Percentiles rank a stretch among this genome's conserved stretches.
These are phyloP conservation scores for Loripinus fragilis DNA, from an alignment of 2,888 invertebrate species.

Conservation along the genomic window DNA sequence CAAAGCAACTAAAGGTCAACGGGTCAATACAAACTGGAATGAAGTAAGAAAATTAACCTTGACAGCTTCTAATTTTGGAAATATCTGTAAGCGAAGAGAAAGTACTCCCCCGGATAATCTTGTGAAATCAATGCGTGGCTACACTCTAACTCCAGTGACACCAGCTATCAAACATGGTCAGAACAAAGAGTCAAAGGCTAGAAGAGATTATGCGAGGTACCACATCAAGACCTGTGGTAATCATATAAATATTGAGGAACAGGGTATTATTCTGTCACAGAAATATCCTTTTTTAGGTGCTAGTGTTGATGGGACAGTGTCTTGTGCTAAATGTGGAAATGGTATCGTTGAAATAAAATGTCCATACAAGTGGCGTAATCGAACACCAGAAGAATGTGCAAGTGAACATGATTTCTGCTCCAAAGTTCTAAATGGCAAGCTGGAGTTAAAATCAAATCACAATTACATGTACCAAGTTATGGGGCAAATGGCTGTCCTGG, in stretches of 20 bases:
- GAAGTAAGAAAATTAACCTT: conserved; percentile 15
- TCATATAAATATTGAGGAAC: background rate
- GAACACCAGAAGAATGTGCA: conserved; percentile 29
- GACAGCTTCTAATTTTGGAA: conserved; percentile 22
- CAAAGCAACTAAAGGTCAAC: conserved; percentile 17
- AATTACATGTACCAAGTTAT: conserved; percentile 20
- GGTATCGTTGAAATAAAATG: conserved; percentile 41
- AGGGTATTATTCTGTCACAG: conserved; percentile 16
- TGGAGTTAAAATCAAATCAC: conserved; percentile 2
- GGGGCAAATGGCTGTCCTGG: conserved; percentile 14
- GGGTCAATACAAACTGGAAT: conserved; percentile 15
- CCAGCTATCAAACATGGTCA: conserved; percentile 16
- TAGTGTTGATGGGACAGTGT: conserved; percentile 40
- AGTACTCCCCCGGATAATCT: conserved; percentile 14
- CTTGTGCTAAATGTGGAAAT: conserved; percentile 20
- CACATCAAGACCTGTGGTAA: conserved; percentile 16
- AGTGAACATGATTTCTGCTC: conserved; percentile 25
- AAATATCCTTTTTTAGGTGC: conserved; percentile 30
- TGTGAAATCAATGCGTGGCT: conserved; percentile 11
- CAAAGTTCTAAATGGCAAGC: background rate
- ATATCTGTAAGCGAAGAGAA: background rate
- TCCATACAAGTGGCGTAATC: conserved; percentile 33
- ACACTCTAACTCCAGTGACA: background rate
- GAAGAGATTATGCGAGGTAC: conserved; percentile 5
- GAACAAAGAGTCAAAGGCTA: conserved; percentile 21